phyloP scores from a whole-genome alignment of 1,140 invertebrate genomes.

The Drosophila arawakana region DNA sequence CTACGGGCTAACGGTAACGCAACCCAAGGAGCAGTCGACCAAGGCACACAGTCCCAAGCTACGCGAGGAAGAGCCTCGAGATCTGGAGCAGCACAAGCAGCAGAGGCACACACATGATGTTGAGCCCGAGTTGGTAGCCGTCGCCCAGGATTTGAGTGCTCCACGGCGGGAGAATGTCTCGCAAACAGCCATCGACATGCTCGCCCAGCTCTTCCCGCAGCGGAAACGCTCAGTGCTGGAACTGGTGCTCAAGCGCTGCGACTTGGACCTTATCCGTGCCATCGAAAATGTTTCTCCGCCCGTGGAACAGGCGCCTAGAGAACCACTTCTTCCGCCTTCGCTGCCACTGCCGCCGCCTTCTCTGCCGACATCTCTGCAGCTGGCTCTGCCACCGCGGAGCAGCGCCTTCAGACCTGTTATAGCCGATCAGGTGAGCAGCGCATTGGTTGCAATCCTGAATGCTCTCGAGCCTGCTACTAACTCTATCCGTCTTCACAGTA shows the following conservation, averaged over 20 bases:
- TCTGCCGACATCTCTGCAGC: slow-evolving; percentile 34
- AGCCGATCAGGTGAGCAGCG: slow-evolving; percentile 59
- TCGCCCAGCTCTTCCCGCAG: slow-evolving; percentile 93
- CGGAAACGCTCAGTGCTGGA: slow-evolving; percentile 94
- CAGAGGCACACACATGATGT: background rate
- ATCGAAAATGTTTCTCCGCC: slow-evolving; percentile 78
- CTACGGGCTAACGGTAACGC: slow-evolving; percentile 92
- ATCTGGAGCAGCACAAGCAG: background rate
- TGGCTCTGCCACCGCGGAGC: slow-evolving; percentile 53
- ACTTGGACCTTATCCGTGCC: slow-evolving; percentile 92
- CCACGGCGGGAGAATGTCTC: slow-evolving; percentile 83
- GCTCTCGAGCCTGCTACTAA: too few relatives aligned
- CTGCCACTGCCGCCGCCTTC: slow-evolving; percentile 6
- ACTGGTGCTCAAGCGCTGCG: slow-evolving; percentile 93
- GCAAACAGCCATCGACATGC: slow-evolving; percentile 91
- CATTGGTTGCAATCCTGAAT: too few relatives aligned
- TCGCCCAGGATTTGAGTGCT: slow-evolving; percentile 67
- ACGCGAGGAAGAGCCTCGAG: background rate
- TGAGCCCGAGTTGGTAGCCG: slow-evolving; percentile 35
- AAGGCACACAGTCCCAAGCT: slow-evolving; percentile 25
- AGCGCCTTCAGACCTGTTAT: slow-evolving; percentile 75
- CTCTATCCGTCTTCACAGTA: slow-evolving; percentile 35
- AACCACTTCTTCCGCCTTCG: slow-evolving; percentile 1
- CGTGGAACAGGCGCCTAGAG: slow-evolving; percentile 5
- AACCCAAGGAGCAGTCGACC: slow-evolving; percentile 84